Evolutionary conservation across 2,888 invertebrate species (phyloP), one percentile per base, ranked within the genome.

Genomic region (Hartigia nigra): DNA sequence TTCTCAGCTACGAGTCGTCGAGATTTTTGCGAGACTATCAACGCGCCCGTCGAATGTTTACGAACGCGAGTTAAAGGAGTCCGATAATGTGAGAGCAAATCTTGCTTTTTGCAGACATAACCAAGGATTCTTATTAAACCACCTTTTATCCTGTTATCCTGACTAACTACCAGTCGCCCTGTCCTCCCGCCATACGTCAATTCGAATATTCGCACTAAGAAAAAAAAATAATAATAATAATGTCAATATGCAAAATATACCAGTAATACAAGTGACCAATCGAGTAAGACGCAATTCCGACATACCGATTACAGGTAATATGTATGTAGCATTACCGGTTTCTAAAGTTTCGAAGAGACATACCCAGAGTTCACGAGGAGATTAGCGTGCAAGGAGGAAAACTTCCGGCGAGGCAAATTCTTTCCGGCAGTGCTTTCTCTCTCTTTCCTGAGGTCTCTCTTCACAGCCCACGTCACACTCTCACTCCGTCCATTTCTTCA

Each of bases 41-140:
- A 82, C 84, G 81, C 81, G 84, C 83, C 82, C 83, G 84, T 80
- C 80, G 83, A 85, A 86, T 89, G 89, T 90, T 90, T 90, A 89
- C 89, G 89, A 90, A 90, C 86, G 87, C 79, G 85, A 88, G 83
- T 79, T 81, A 84, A 85, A 12, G 82, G 84, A 86, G 84, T 81
- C 84, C 84, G 87, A 89, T 89, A 89, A 90, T 87, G 84, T 82
- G 87, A 79, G 84, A 72, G 12, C 9, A 23, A 23, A 34, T 4
- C 31, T 72, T 77, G 82, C 74, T 81, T 82, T 83, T 85, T 82
- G 83, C 84, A 85, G 87, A 86, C 86, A 83, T 85, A 86, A 83
- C 84, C 84, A 85, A 86, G 87, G 84, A 85, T 85, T 83, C 87
- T 85, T 84, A 82, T 85, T 84, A 84, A 86, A 86, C 84, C 86